Conservation (phyloP, 2,113 vertebrate species). For the Stigmatopora nigra region DNA sequence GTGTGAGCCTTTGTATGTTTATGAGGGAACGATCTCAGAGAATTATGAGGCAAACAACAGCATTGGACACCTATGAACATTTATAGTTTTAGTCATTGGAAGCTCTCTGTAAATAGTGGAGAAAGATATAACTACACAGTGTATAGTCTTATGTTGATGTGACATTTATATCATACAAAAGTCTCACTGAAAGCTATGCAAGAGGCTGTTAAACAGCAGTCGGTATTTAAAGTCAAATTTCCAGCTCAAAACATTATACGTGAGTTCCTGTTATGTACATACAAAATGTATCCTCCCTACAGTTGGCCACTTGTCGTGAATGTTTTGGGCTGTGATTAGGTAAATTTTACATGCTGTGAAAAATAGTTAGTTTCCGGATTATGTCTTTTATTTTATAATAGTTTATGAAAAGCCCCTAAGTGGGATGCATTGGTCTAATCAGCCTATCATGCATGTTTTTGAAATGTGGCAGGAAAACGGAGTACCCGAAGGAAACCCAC, state of each 20-base stretch:
- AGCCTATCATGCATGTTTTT: too few relatives aligned
- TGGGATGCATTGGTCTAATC: too few relatives aligned
- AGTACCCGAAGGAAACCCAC: too few relatives aligned
- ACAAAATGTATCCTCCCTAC: neutral
- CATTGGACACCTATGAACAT: neutral
- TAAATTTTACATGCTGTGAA: neutral
- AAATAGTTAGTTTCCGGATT: neutral
- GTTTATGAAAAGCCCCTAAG: neutral
- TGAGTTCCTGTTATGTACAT: neutral
- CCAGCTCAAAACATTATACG: neutral
- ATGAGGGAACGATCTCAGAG: neutral
- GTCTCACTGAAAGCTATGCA: neutral
- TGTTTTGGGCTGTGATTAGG: neutral
- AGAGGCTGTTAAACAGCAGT: neutral
- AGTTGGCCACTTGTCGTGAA: neutral
- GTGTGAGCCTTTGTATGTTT: neutral
- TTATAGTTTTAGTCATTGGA: neutral
- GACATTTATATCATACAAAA: conserved; percentile 4
- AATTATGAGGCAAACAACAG: conserved; percentile 12
- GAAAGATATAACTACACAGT: neutral
- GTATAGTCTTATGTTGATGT: neutral
- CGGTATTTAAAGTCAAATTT: conserved; percentile 6
- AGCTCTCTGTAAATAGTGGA: neutral
- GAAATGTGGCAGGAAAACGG: too few relatives aligned
- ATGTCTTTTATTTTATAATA: neutral